A percentile compares a stretch with the other conserved stretches of the same genome.
These are phyloP conservation scores for Pseudopleuronectes americanus DNA, from an alignment of 2,797 vertebrate genomes.

Conservation along the genomic window DNA sequence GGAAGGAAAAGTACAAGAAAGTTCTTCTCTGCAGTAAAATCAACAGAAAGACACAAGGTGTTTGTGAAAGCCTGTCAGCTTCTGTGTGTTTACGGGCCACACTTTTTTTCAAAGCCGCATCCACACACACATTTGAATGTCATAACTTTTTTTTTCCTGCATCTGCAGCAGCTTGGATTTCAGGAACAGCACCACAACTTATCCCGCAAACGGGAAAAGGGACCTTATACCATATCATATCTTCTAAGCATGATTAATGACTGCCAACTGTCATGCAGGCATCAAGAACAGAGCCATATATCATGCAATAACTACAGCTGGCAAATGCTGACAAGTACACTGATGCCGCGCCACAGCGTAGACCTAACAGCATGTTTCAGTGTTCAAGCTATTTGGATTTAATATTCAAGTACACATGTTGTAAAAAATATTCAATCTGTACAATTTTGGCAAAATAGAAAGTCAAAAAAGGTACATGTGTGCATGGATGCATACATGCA, in stretches of 20 bases:
- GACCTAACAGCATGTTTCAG: conserved; percentile 56
- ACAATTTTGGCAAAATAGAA: conserved; percentile 51
- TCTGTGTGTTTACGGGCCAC: conserved; percentile 16
- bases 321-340: conserved; percentile 77
- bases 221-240: conserved; percentile 69
- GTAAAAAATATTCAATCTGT: conserved; percentile 55
- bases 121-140: conserved; percentile 14
- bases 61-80: background rate
- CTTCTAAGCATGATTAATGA: conserved; percentile 82
- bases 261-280: conserved; percentile 78
- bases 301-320: conserved; percentile 81
- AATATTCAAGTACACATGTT: conserved; percentile 72
- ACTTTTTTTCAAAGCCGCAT: background rate
- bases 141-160: too few species aligned
- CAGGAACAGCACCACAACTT: conserved; percentile 33
- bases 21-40: conserved; percentile 18
- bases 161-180: conserved; percentile 28
- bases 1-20: conserved; percentile 15
- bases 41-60: background rate
- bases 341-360: conserved; percentile 57
- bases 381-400: conserved; percentile 68
- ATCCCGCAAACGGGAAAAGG: conserved; percentile 30
- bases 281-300: conserved; percentile 77
- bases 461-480: conserved; percentile 26
- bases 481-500: conserved; percentile 54